Evolutionary conservation across 2,113 vertebrate species (phyloP).

Genomic region (Trematocara nigrifrons): DNA sequence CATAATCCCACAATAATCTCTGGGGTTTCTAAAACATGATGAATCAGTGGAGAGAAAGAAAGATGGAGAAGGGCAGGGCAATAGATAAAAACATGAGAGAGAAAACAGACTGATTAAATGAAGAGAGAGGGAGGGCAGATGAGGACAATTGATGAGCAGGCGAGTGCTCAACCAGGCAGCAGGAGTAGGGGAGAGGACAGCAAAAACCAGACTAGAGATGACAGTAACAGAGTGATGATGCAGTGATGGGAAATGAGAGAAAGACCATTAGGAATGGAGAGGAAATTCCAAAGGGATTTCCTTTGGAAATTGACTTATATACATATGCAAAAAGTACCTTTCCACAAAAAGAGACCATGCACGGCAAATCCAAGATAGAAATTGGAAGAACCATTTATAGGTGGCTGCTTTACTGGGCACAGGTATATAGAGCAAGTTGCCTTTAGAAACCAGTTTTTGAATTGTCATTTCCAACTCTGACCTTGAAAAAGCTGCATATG

Average conservation of each 20-base stretch:
- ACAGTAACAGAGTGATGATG: background rate
- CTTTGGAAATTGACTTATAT: background rate
- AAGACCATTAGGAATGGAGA: background rate
- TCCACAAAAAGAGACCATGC: background rate
- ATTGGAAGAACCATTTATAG: background rate
- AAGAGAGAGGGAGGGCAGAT: background rate
- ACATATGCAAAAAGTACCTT: background rate
- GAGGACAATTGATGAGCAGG: background rate
- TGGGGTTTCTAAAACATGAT: constrained; percentile 30
- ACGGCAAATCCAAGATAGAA: background rate
- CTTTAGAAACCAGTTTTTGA: background rate
- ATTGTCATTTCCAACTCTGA: background rate
- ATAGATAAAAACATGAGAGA: background rate
- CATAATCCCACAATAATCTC: constrained; percentile 75
- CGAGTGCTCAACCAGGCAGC: background rate
- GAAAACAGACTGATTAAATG: background rate
- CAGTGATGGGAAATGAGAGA: background rate
- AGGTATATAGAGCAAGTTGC: background rate
- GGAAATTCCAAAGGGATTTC: background rate
- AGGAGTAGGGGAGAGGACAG: background rate
- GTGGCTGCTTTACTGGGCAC: background rate
- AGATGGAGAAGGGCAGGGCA: background rate
- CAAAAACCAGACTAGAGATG: background rate
- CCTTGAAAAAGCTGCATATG: background rate
- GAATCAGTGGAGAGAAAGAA: constrained; percentile 7